Percentiles rank a stretch among this genome's conserved stretches.
Evolutionary conservation across 2,797 vertebrate genomes (phyloP).

Genomic region (Chloroceryle inda): DNA sequence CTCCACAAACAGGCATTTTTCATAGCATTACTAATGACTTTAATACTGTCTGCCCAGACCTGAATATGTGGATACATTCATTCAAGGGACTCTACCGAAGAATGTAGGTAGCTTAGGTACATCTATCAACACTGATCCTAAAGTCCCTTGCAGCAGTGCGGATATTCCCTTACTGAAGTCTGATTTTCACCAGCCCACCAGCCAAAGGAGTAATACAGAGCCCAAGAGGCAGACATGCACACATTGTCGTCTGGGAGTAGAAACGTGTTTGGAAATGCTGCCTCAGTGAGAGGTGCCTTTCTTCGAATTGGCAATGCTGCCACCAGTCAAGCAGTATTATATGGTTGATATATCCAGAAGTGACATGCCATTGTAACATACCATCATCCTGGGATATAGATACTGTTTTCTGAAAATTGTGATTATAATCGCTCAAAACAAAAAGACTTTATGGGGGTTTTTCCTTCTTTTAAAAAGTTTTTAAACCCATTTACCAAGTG

Average conservation of each 20-base stretch:
- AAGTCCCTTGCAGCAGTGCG: neutral
- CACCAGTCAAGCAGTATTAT: neutral
- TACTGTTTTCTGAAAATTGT: conserved; percentile 45
- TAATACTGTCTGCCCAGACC: neutral
- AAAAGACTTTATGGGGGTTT: neutral
- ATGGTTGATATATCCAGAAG: conserved; percentile 45
- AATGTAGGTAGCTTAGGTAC: neutral
- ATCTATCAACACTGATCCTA: neutral
- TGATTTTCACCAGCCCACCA: neutral
- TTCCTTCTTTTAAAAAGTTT: conserved; percentile 30
- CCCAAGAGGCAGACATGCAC: neutral
- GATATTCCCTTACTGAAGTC: neutral
- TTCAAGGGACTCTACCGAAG: neutral
- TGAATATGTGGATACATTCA: neutral
- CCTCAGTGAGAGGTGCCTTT: conserved; percentile 17
- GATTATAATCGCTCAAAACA: conserved; percentile 40
- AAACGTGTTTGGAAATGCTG: conserved; percentile 8
- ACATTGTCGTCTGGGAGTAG: neutral
- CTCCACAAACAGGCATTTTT: neutral
- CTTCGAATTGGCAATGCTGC: neutral
- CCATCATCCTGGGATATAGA: neutral
- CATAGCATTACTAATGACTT: neutral
- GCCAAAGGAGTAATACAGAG: neutral
- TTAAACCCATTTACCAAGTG: conserved; percentile 59
- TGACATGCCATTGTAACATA: conserved; percentile 28